Percentiles rank a stretch among this genome's conserved stretches.
Conservation (phyloP, 2,888 invertebrate genomes). For the Cephus pygmeus region DNA sequence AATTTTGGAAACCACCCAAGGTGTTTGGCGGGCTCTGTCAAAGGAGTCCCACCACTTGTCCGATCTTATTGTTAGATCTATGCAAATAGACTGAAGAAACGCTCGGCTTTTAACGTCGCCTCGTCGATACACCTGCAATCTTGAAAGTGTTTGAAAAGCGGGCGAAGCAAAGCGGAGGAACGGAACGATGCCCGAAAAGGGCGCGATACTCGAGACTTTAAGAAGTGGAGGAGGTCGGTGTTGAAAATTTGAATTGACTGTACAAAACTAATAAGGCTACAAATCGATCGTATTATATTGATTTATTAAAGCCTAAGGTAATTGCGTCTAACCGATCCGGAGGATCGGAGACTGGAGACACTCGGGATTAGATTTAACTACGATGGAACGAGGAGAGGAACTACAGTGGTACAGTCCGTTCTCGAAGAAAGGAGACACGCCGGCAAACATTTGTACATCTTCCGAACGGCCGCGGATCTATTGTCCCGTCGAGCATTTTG, state of each 20-base stretch:
- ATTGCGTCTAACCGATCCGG: too few relatives aligned
- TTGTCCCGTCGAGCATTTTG: constrained; percentile 9
- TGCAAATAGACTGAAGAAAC: constrained; percentile 51
- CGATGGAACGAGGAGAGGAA: too few relatives aligned
- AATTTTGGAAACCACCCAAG: constrained; percentile 5
- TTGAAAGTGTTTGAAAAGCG: constrained; percentile 1
- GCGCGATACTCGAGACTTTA: neutral
- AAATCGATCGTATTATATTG: too few relatives aligned
- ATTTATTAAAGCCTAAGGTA: too few relatives aligned
- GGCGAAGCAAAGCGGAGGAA: neutral
- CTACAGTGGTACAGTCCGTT: too few relatives aligned
- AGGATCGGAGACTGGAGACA: too few relatives aligned
- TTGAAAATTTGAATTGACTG: too few relatives aligned
- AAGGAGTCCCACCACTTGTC: constrained; percentile 51
- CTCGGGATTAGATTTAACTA: too few relatives aligned
- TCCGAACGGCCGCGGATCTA: constrained; percentile 13
- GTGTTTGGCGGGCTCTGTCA: neutral
- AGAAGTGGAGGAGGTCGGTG: too few relatives aligned
- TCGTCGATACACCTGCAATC: constrained; percentile 20
- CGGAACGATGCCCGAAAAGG: neutral
- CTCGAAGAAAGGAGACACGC: constrained; percentile 16
- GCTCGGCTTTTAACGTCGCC: constrained; percentile 38
- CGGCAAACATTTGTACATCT: constrained; percentile 31
- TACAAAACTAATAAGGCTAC: too few relatives aligned
- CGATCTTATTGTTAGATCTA: constrained; percentile 57